Conservation (phyloP, 2,888 invertebrate genomes). For the Eustalomyia histrio region DNA sequence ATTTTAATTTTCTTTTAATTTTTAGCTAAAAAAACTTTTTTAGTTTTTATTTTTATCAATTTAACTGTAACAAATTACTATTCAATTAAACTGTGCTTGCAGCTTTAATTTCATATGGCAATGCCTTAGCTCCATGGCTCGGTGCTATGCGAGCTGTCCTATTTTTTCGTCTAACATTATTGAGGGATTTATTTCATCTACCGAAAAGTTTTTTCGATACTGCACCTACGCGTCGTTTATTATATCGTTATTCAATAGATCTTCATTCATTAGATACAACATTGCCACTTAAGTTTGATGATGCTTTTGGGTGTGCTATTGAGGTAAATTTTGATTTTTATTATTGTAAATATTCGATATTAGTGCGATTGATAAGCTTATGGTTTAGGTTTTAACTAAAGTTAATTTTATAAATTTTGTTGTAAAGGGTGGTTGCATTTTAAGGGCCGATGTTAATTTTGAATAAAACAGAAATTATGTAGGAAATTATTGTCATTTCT, state of each 20-base stretch:
- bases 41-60: too few species aligned
- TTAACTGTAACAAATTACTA: too few species aligned
- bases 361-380: too few species aligned
- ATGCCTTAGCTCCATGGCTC: constrained; percentile 85
- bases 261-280: constrained; percentile 78
- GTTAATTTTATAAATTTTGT: too few species aligned
- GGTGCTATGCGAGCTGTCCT: constrained; percentile 78
- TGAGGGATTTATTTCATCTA: constrained; percentile 80
- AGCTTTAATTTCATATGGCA: constrained; percentile 84
- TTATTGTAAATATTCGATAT: not conserved
- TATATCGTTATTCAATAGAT: constrained; percentile 81
- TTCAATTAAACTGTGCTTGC: constrained; percentile 71
- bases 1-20: too few species aligned
- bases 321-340: not conserved
- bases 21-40: too few species aligned
- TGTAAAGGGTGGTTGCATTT: too few species aligned
- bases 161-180: constrained; percentile 78
- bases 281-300: constrained; percentile 77
- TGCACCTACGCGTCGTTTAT: constrained; percentile 83
- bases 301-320: constrained; percentile 80
- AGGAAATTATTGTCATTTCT: too few species aligned
- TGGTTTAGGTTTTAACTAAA: too few species aligned
- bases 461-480: too few species aligned
- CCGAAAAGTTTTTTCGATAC: constrained; percentile 83
- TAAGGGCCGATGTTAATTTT: too few species aligned